Conservation (phyloP, 1,140 invertebrate genomes). For the Idris sp. region DNA sequence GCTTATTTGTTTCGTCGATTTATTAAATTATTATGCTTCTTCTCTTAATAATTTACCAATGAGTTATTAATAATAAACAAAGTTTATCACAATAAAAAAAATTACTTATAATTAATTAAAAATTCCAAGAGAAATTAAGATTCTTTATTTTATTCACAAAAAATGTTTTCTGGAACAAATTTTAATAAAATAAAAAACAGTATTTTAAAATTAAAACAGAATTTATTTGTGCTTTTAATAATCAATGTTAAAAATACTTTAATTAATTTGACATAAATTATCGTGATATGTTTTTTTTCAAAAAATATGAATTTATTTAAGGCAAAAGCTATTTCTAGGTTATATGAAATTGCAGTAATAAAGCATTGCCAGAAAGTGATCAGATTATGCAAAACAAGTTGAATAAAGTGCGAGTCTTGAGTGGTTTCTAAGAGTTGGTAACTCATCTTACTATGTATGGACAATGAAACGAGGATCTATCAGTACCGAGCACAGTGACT, state of each 20-base stretch:
- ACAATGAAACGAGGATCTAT: slow-evolving; percentile 48
- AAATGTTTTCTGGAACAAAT: too few species aligned
- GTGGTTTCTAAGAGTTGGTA: slow-evolving; percentile 28
- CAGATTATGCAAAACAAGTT: slow-evolving; percentile 60
- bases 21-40: slow-evolving; percentile 16
- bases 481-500: slow-evolving; percentile 26
- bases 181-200: too few species aligned
- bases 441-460: slow-evolving; percentile 41
- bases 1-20: slow-evolving; percentile 43
- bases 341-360: slow-evolving; percentile 31
- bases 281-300: too few species aligned
- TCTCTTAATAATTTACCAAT: neutral
- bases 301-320: neutral
- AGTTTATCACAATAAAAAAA: too few species aligned
- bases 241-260: too few species aligned
- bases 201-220: too few species aligned
- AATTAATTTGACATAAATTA: too few species aligned
- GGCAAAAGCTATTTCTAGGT: slow-evolving; percentile 28
- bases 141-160: too few species aligned
- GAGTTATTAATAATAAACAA: too few species aligned
- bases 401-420: slow-evolving; percentile 47
- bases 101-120: too few species aligned
- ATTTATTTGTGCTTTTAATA: too few species aligned
- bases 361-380: slow-evolving; percentile 51
- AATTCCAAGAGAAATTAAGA: too few species aligned